Evolutionary conservation across 2,797 vertebrate genomes (phyloP).

Genomic region (Sebastes iracundus): DNA sequence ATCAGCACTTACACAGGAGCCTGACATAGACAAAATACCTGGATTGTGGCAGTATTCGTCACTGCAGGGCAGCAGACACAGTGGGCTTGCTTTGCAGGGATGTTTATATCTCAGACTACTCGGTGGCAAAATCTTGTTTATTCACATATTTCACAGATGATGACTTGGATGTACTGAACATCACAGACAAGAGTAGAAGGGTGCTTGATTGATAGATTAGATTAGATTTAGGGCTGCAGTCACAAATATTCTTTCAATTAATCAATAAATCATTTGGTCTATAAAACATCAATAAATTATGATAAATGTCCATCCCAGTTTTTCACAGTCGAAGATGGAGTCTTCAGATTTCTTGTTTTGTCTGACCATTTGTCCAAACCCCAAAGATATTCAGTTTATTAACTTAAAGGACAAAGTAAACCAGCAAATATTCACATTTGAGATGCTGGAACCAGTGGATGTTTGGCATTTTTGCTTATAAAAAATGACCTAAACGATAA

Average conservation of each 20-base stretch:
- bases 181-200: neutral
- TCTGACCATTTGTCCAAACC: neutral
- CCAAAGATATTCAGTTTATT: neutral
- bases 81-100: neutral
- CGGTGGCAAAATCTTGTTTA: conserved; percentile 3
- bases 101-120: conserved; percentile 5
- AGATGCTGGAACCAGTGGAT: neutral
- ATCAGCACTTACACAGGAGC: conserved; percentile 27
- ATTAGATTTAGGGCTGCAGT: neutral
- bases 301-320: neutral
- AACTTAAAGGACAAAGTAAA: neutral
- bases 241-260: neutral
- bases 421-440: neutral
- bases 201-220: neutral
- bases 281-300: neutral
- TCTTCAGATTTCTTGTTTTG: neutral
- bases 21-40: conserved; percentile 46
- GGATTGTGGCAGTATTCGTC: conserved; percentile 33
- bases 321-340: neutral
- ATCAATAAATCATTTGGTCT: neutral
- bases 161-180: neutral
- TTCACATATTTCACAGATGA: neutral
- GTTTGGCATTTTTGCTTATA: neutral
- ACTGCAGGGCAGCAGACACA: neutral
- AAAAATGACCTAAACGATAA: neutral